These are phyloP conservation scores for Hybos culiciformis DNA, from an alignment of 2,888 invertebrate genomes.

Conservation along the genomic window DNA sequence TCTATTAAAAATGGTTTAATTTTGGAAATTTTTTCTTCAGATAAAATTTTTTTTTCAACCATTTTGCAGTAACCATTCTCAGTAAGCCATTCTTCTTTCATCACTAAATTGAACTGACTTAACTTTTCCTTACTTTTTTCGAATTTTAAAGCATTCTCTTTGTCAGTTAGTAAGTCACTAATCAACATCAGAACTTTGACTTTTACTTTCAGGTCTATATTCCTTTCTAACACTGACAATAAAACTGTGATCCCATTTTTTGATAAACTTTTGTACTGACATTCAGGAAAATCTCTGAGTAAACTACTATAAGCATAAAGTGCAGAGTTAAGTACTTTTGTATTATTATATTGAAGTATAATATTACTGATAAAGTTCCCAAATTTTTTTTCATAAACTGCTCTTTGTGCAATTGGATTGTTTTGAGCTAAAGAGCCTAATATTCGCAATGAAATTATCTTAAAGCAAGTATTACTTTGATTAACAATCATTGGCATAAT, in stretches of 20 bases:
- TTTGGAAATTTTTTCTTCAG: constrained; percentile 22
- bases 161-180: constrained; percentile 44
- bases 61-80: constrained; percentile 24
- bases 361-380: constrained; percentile 47
- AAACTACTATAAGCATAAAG: constrained; percentile 55
- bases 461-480: constrained; percentile 42
- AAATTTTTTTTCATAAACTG: constrained; percentile 51
- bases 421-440: constrained; percentile 58
- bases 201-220: constrained; percentile 39
- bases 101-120: constrained; percentile 25
- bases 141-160: constrained; percentile 16
- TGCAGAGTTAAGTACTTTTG: constrained; percentile 40
- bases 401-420: constrained; percentile 58
- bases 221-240: constrained; percentile 39
- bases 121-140: constrained; percentile 15
- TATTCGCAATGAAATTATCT: constrained; percentile 46
- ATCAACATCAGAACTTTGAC: constrained; percentile 45
- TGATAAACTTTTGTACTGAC: constrained; percentile 51
- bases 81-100: constrained; percentile 25
- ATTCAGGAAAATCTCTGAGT: constrained; percentile 58
- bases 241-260: constrained; percentile 51
- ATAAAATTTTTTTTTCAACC: constrained; percentile 20
- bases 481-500: constrained; percentile 51
- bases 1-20: constrained; percentile 27
- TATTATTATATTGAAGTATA: constrained; percentile 39